These are phyloP conservation scores for Pseudomyrmex flavicornis DNA, from an alignment of 1,140 invertebrate species.

Conservation along the genomic window DNA sequence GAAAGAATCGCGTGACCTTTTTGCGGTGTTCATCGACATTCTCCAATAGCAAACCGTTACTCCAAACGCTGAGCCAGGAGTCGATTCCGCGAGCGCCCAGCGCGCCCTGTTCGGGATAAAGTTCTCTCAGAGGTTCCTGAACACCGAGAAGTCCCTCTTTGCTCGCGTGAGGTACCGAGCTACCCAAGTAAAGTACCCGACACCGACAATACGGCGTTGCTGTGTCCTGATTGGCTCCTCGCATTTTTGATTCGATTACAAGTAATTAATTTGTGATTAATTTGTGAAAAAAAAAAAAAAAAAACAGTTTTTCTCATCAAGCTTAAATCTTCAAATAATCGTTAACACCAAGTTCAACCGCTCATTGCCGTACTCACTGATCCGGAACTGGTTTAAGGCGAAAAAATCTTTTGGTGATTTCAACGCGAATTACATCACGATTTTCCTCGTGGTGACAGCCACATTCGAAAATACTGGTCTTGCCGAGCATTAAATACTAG, in stretches of 20 bases:
- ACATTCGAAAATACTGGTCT: neutral
- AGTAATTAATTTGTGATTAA: neutral
- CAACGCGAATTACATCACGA: slow-evolving; percentile 15
- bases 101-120: slow-evolving; percentile 97
- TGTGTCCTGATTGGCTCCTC: slow-evolving; percentile 81
- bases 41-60: slow-evolving; percentile 97
- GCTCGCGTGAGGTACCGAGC: slow-evolving; percentile 98
- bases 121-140: slow-evolving; percentile 97
- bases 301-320: too few relatives aligned
- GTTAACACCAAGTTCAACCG: neutral
- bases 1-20: slow-evolving; percentile 98
- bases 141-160: slow-evolving; percentile 99
- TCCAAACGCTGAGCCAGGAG: slow-evolving; percentile 98
- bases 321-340: too few relatives aligned
- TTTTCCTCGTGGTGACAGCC: neutral
- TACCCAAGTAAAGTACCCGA: slow-evolving; percentile 98
- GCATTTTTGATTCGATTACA: slow-evolving; percentile 72
- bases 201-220: slow-evolving; percentile 97
- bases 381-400: neutral
- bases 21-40: slow-evolving; percentile 98
- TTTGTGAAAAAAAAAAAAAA: too few relatives aligned
- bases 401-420: slow-evolving; percentile 8
- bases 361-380: neutral
- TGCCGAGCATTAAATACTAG: slow-evolving; percentile 8
- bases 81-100: slow-evolving; percentile 96